Percentiles rank a stretch among this genome's conserved stretches.
Conservation (phyloP, 1,140 invertebrate genomes). For the Solenopsis invicta region DNA sequence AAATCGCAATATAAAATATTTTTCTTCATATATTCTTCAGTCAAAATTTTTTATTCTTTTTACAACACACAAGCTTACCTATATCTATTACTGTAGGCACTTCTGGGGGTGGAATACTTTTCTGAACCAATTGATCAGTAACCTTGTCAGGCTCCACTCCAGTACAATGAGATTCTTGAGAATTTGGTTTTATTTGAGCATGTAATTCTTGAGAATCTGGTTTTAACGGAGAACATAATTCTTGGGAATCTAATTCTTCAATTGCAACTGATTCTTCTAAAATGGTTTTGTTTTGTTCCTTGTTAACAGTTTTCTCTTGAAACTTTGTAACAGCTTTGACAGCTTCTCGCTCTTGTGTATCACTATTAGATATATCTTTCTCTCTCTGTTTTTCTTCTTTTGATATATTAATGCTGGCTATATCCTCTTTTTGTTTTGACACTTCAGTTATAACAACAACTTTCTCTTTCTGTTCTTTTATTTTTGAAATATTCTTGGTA, state of each 20-base stretch:
- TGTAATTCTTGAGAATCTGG: not conserved
- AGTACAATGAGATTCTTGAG: not conserved
- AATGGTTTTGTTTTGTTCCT: slow-evolving; percentile 22
- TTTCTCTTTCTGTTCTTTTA: slow-evolving; percentile 20
- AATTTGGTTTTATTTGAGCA: not conserved
- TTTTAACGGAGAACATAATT: not conserved
- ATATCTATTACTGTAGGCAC: slow-evolving; percentile 19
- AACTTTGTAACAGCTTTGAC: not conserved
- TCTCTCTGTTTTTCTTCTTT: not conserved
- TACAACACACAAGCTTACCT: slow-evolving; percentile 5
- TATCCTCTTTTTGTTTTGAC: slow-evolving; percentile 12
- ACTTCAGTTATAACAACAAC: not conserved
- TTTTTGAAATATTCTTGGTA: slow-evolving; percentile 1
- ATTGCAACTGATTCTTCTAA: not conserved
- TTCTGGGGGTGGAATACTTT: slow-evolving; percentile 10
- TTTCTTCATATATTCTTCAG: not conserved
- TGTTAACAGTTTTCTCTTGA: not conserved
- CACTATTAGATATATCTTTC: slow-evolving; percentile 12
- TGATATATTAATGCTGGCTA: too few species aligned
- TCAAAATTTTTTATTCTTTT: slow-evolving; percentile 25
- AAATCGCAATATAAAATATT: slow-evolving; percentile 34
- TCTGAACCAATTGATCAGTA: slow-evolving; percentile 10
- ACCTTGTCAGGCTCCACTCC: not conserved
- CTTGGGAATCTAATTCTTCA: not conserved
- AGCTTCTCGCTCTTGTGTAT: not conserved